Conservation (phyloP, 1,140 invertebrate species). For the Drosophila sucinea region DNA sequence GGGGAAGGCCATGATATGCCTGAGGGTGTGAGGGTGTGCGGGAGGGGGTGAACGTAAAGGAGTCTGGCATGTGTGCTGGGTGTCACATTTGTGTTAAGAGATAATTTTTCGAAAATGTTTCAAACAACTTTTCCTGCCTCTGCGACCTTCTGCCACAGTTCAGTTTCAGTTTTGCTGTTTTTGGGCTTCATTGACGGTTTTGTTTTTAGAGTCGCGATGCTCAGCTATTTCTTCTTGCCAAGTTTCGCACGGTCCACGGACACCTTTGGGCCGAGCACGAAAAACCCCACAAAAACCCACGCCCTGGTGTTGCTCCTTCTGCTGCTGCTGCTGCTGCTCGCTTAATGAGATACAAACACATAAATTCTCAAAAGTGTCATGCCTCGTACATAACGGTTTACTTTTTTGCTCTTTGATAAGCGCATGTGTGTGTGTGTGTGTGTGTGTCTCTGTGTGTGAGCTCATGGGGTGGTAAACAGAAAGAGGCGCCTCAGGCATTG, state of each 20-base stretch:
- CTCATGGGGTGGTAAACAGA: neutral
- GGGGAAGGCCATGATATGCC: constrained; percentile 27
- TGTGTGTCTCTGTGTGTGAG: neutral
- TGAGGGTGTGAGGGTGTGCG: constrained; percentile 1
- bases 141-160: constrained; percentile 43
- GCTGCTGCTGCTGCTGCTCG: constrained; percentile 26
- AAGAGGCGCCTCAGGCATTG: constrained; percentile 46
- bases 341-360: constrained; percentile 83
- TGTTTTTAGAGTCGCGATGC: constrained; percentile 23
- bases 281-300: neutral
- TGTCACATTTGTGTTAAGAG: constrained; percentile 79
- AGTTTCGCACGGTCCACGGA: constrained; percentile 42
- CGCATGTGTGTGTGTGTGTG: constrained; percentile 41
- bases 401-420: constrained; percentile 77
- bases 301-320: constrained; percentile 19
- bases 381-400: constrained; percentile 73
- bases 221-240: constrained; percentile 38
- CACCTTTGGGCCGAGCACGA: constrained; percentile 30
- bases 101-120: constrained; percentile 77
- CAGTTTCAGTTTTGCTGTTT: constrained; percentile 17
- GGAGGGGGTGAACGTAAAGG: neutral
- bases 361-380: constrained; percentile 82
- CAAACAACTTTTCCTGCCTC: constrained; percentile 54
- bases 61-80: constrained; percentile 47
- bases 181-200: constrained; percentile 58